Conservation (phyloP, 2,113 vertebrate species). For the Propithecus coquereli region DNA sequence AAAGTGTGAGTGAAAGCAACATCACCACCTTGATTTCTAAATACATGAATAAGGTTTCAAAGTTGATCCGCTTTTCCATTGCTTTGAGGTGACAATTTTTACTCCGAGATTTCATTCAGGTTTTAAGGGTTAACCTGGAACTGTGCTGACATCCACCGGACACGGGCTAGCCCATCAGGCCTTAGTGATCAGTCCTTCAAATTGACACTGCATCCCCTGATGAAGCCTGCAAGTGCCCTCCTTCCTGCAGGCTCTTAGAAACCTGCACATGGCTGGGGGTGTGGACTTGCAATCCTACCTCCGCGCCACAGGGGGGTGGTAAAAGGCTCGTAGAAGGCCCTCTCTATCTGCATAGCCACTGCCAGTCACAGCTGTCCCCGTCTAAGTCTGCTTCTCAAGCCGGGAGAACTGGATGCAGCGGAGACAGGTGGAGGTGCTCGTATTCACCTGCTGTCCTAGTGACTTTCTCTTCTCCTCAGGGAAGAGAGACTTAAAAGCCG, state of each 20-base stretch:
- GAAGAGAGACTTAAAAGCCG: background rate
- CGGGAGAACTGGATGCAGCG: background rate
- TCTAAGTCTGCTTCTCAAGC: background rate
- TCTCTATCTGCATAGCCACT: background rate
- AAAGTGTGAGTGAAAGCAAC: background rate
- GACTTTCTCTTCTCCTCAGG: background rate
- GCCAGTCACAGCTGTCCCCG: background rate
- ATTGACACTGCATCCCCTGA: background rate
- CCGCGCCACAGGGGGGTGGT: fast-evolving
- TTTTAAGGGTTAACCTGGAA: background rate
- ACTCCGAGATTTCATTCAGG: background rate
- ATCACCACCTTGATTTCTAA: background rate
- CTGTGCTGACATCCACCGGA: background rate
- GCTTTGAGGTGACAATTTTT: background rate
- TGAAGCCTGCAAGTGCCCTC: fast-evolving
- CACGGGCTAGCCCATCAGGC: too few species aligned
- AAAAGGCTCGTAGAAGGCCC: fast-evolving
- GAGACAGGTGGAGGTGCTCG: fast-evolving
- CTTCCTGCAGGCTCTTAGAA: background rate
- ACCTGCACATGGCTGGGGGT: background rate
- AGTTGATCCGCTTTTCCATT: background rate
- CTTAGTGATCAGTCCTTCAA: background rate
- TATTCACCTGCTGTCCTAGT: background rate
- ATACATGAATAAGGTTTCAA: background rate
- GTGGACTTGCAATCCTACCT: background rate